Conservation (phyloP, 37 sponge, comb jelly and placozoan species). For the Dysidea cf. avara region DNA sequence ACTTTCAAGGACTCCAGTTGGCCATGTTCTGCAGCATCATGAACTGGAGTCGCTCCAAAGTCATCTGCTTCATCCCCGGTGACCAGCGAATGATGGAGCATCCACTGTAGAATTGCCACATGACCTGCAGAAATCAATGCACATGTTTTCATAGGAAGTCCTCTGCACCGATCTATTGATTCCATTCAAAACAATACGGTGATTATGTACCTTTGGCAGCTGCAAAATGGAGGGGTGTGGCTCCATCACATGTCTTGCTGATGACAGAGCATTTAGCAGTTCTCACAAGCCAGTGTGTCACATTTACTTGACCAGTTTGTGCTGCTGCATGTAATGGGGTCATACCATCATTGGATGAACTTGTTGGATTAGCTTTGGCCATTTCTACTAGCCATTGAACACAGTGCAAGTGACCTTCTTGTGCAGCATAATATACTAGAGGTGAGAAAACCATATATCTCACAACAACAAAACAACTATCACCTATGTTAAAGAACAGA, state of each 20-base stretch:
- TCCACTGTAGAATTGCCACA: slow-evolving; percentile 84
- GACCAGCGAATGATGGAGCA: slow-evolving; percentile 73
- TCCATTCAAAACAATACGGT: not conserved
- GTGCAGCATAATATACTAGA: slow-evolving; percentile 89
- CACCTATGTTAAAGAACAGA: too few species aligned
- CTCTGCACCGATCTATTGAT: too few species aligned
- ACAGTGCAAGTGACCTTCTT: slow-evolving; percentile 86
- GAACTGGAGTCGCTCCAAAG: slow-evolving; percentile 88
- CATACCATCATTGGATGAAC: slow-evolving; percentile 84
- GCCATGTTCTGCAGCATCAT: slow-evolving; percentile 89
- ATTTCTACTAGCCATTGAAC: slow-evolving; percentile 69
- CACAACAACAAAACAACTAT: not conserved
- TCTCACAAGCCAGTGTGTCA: slow-evolving; percentile 79
- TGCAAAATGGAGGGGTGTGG: slow-evolving; percentile 93
- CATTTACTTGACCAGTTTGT: slow-evolving; percentile 72
- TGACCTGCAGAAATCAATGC: slow-evolving; percentile 50
- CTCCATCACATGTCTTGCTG: slow-evolving; percentile 77
- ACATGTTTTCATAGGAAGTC: too few species aligned
- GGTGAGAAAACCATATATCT: not conserved
- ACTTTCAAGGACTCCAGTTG: slow-evolving; percentile 80
- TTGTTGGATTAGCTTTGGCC: slow-evolving; percentile 50
- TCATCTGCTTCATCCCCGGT: slow-evolving; percentile 81
- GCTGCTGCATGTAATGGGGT: slow-evolving; percentile 87
- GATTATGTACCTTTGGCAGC: slow-evolving; percentile 79
- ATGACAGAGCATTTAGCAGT: slow-evolving; percentile 57